These are phyloP conservation scores for Harmothoe impar DNA, from an alignment of 2,888 invertebrate genomes.

Conservation along the genomic window DNA sequence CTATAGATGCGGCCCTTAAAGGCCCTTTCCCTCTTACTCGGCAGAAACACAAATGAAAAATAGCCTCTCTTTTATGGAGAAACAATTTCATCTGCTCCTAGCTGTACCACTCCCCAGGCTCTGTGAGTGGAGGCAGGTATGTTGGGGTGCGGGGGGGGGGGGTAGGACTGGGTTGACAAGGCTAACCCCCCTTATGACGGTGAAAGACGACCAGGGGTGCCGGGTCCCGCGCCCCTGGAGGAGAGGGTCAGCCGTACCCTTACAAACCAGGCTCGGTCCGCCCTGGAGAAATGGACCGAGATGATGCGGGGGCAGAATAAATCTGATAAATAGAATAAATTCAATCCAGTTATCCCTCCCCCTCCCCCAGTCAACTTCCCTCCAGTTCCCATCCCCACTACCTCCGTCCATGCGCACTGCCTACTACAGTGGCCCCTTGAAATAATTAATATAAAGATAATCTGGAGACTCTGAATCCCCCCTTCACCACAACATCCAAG, in stretches of 20 bases:
- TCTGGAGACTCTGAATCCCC: background rate
- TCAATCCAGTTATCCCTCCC: too few species aligned
- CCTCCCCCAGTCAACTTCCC: too few species aligned
- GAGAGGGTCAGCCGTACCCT: slow-evolving; percentile 22
- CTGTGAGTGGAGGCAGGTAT: background rate
- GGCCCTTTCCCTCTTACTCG: too few species aligned
- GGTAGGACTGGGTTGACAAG: background rate
- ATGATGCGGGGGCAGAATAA: slow-evolving; percentile 15
- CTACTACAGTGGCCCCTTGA: background rate
- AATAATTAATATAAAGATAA: slow-evolving; percentile 63
- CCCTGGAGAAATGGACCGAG: slow-evolving; percentile 41
- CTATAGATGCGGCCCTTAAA: too few species aligned
- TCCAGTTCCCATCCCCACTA: too few species aligned
- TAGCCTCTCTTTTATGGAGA: background rate
- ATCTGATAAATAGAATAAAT: background rate
- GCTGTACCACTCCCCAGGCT: too few species aligned
- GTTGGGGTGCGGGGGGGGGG: background rate
- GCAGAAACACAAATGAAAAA: too few species aligned
- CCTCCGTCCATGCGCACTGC: too few species aligned
- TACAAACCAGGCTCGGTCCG: slow-evolving; percentile 12
- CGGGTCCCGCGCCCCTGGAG: background rate
- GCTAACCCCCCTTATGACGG: background rate
- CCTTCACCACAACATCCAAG: too few species aligned
- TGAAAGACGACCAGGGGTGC: slow-evolving; percentile 21
- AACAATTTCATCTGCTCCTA: background rate